Evolutionary conservation across 1,140 invertebrate species (phyloP).

Genomic region (Dendrolimus kikuchii): DNA sequence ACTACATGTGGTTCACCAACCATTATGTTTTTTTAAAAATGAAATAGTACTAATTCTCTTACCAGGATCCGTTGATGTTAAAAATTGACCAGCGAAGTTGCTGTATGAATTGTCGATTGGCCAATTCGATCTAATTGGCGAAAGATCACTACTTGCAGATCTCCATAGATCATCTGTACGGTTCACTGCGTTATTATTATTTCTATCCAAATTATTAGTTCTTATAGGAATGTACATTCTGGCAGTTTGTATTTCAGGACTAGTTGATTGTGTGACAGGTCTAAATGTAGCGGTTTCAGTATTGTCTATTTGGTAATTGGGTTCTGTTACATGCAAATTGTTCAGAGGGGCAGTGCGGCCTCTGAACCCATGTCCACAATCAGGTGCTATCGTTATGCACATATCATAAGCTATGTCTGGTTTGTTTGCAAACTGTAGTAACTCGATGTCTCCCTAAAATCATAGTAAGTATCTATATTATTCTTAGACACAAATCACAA

Average conservation of each 20-base stretch:
- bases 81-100: slow-evolving; percentile 26
- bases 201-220: slow-evolving; percentile 1
- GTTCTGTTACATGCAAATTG: slow-evolving; percentile 1
- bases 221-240: background rate
- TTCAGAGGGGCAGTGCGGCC: slow-evolving; percentile 1
- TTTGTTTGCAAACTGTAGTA: slow-evolving; percentile 79
- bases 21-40: slow-evolving; percentile 1
- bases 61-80: slow-evolving; percentile 44
- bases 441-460: slow-evolving; percentile 83
- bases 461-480: background rate
- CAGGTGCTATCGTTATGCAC: slow-evolving; percentile 77
- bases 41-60: slow-evolving; percentile 11
- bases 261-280: no score
- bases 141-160: slow-evolving; percentile 20
- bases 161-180: slow-evolving; percentile 13
- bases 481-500: background rate
- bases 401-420: slow-evolving; percentile 88
- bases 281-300: no score
- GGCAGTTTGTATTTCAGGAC: no score
- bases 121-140: slow-evolving; percentile 33
- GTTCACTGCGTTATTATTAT: slow-evolving; percentile 2
- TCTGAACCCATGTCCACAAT: slow-evolving; percentile 67
- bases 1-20: no score
- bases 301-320: background rate
- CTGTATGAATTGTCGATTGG: slow-evolving; percentile 24